Conservation (phyloP, 2,113 vertebrate genomes). For the Sitta europaea region DNA sequence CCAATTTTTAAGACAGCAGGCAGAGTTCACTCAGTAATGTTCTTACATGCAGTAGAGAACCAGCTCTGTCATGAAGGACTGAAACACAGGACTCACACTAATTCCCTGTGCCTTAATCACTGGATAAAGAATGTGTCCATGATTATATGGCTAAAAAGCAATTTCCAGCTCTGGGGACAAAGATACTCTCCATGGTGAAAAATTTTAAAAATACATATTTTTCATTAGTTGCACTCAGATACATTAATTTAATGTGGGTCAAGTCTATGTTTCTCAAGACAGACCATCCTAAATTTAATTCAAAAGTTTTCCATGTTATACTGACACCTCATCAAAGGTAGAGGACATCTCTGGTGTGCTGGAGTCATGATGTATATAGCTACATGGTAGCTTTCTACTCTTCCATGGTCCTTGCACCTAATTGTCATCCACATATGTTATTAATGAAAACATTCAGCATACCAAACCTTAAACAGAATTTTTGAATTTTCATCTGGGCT, state of each 20-base stretch:
- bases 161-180: not conserved
- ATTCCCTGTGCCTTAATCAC: not conserved
- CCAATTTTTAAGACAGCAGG: not conserved
- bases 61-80: not conserved
- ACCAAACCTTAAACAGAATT: not conserved
- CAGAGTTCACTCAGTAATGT: not conserved
- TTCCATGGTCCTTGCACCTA: not conserved
- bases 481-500: not conserved
- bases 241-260: not conserved
- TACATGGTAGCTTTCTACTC: not conserved
- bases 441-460: not conserved
- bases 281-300: not conserved
- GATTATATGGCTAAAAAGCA: not conserved
- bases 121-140: not conserved
- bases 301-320: not conserved
- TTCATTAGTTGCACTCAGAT: not conserved
- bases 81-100: not conserved
- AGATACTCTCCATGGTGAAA: not conserved
- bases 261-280: not conserved
- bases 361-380: not conserved
- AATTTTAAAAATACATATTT: fast-evolving
- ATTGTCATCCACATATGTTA: not conserved
- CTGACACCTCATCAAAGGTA: not conserved
- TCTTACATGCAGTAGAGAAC: not conserved
- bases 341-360: not conserved